Conservation (phyloP, 2,797 vertebrate species). For the Myotis planiceps region DNA sequence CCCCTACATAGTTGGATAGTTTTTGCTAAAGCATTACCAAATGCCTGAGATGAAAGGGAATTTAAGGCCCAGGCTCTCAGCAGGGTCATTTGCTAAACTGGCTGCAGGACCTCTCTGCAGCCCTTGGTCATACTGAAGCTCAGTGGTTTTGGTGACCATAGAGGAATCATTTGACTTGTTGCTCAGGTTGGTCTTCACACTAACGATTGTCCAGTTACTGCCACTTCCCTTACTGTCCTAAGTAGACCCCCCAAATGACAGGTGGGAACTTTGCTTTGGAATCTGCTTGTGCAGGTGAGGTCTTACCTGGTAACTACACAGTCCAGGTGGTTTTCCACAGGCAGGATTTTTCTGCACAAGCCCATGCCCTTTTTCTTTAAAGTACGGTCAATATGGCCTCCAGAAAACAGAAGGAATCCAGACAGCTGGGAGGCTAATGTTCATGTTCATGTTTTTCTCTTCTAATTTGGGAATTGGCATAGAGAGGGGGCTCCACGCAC, state of each 20-base stretch:
- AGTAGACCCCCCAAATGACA: constrained; percentile 58
- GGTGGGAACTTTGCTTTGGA: constrained; percentile 61
- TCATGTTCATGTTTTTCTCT: constrained; percentile 1
- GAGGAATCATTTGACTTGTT: not conserved
- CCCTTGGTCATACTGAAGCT: not conserved
- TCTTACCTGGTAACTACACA: constrained; percentile 72
- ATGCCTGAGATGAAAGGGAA: not conserved
- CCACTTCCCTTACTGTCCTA: not conserved
- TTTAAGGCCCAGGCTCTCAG: not conserved
- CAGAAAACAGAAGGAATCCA: constrained; percentile 56
- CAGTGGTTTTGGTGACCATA: not conserved
- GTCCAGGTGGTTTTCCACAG: constrained; percentile 63
- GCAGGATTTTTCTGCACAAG: constrained; percentile 64
- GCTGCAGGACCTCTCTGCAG: not conserved
- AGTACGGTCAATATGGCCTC: constrained; percentile 38
- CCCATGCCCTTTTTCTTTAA: constrained; percentile 48
- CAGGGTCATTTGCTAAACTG: not conserved
- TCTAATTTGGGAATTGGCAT: constrained; percentile 16
- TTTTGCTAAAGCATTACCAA: not conserved
- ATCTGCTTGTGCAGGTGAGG: constrained; percentile 60
- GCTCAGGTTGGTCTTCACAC: not conserved
- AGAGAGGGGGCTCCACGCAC: not conserved
- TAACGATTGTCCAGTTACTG: not conserved
- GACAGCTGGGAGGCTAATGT: constrained; percentile 23
- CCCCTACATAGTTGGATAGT: not conserved